Percentiles rank a stretch among this genome's conserved stretches.
Evolutionary conservation across 2,113 vertebrate genomes (phyloP).

Genomic region (Trogon surrucura): DNA sequence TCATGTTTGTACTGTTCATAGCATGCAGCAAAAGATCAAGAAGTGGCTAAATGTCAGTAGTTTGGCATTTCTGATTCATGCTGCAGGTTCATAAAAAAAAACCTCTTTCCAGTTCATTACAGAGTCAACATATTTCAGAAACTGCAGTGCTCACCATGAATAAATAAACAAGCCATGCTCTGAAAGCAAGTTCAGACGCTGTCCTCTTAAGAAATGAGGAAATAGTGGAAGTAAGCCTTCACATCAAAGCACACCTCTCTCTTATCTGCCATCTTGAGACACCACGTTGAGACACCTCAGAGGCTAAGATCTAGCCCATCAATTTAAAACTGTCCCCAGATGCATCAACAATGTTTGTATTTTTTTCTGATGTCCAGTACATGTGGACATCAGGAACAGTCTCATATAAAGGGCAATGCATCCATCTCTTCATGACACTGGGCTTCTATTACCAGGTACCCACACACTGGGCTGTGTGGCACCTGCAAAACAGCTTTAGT

Average conservation of each 20-base stretch:
- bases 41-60: not conserved
- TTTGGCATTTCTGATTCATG: not conserved
- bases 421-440: not conserved
- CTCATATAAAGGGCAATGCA: not conserved
- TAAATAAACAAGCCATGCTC: not conserved
- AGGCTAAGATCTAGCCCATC: not conserved
- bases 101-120: not conserved
- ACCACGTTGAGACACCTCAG: not conserved
- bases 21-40: not conserved
- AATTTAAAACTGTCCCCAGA: not conserved
- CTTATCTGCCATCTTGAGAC: not conserved
- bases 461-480: not conserved
- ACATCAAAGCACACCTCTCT: fast-evolving
- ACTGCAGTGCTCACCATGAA: not conserved
- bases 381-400: not conserved
- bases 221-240: not conserved
- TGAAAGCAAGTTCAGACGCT: not conserved
- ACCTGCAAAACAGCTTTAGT: not conserved
- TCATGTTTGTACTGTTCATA: not conserved
- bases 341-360: not conserved
- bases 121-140: not conserved
- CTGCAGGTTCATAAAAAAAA: not conserved
- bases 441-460: not conserved
- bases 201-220: not conserved
- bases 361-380: not conserved